Base-by-base conservation (phyloP, 2,888 invertebrate genomes). In the Zygaena filipendulae region DNA sequence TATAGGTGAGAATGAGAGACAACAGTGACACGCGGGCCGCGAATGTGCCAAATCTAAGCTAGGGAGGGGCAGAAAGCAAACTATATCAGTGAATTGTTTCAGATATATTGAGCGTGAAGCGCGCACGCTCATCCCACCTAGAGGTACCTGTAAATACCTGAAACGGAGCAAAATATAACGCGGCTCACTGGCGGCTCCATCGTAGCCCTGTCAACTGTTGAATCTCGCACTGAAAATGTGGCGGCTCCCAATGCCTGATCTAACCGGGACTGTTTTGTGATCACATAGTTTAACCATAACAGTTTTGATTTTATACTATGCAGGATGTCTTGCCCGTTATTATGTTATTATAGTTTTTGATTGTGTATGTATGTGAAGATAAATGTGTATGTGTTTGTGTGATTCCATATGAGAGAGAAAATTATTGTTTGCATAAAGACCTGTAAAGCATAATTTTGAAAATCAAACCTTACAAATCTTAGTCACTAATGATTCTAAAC, bases 21-120 rank as follows among this genome's bases (percentile, higher is more conserved):
- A 80, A 80, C 79, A 80, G 79, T 79, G 79, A 79, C 74, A 80
- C 79, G 79, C 77, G 77, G 75, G 80, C 79, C 79, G 74, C 74
- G 67, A 74, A 74, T 77, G 75, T 81, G 80, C 81, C 81, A 80
- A 63, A 81, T 81, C 81, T 81, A 81, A 62, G 81, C 81, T 81
- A 81, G 74, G 80, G 77, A 80, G 72, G 77, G 80, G 80, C 80
- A 81, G 67, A 81, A 81, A 81, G 80, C 80, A 80, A 74, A 80
- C 79, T 72, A 67, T 69, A 71, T 80, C 72, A 80, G 77, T 80
- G 70, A 80, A 62, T 66, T 70, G 68, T 68, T 61, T 45, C 54
- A 53, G 59, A 52, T 50, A 51, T 53, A 53, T 53, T 42, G 69
- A 71, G 70, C 71, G 71, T 67, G 69, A 52, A 47, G 51, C 49